Evolutionary conservation across 2,113 vertebrate species (phyloP).

Genomic region (Falcunculus frontatus): DNA sequence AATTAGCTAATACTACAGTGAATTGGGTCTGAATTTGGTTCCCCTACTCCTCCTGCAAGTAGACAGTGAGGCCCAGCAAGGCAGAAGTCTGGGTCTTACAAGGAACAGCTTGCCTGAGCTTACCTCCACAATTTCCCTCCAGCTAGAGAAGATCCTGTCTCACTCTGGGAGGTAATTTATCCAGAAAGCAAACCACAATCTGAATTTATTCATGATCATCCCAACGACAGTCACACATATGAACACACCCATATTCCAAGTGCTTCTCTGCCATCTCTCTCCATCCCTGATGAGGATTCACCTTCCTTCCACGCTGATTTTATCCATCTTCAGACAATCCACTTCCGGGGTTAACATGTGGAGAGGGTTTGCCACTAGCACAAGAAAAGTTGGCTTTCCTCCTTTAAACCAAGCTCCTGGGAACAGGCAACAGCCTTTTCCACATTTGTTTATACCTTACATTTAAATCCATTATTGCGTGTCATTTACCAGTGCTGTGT

Average conservation of each 20-base stretch:
- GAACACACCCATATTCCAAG: background rate
- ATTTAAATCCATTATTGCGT: background rate
- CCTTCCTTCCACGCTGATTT: background rate
- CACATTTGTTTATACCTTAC: accelerated
- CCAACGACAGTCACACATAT: background rate
- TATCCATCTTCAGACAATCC: background rate
- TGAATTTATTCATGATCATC: background rate
- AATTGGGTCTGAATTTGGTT: background rate
- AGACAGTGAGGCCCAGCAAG: background rate
- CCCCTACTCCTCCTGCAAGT: background rate
- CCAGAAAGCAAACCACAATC: background rate
- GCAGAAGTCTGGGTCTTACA: background rate
- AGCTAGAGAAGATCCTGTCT: background rate
- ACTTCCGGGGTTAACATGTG: accelerated
- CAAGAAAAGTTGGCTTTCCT: background rate
- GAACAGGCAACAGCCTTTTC: background rate
- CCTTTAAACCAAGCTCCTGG: background rate
- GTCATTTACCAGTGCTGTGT: background rate
- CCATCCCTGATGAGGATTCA: background rate
- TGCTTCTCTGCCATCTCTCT: background rate
- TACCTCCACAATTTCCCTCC: background rate
- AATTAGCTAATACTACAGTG: background rate
- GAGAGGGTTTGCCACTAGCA: background rate
- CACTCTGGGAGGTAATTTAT: background rate
- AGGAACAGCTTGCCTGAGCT: background rate